Conservation (phyloP, 2,888 invertebrate species). For the Pteria penguin region DNA sequence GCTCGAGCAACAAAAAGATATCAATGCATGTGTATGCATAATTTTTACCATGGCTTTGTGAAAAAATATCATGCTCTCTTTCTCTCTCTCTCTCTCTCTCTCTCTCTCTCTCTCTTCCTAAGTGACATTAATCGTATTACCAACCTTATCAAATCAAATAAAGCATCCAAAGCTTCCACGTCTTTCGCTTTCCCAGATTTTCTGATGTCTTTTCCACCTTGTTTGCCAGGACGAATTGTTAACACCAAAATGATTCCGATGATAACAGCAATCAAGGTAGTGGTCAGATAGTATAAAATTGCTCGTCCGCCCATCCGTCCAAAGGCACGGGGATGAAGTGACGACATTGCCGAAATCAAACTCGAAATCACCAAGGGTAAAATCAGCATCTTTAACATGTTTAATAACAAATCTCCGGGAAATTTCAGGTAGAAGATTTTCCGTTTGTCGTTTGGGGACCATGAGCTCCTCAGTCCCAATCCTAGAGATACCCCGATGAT, state of each 20-base stretch:
- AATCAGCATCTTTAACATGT: constrained; percentile 86
- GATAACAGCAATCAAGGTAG: constrained; percentile 94
- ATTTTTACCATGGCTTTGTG: too few species aligned
- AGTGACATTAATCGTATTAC: too few species aligned
- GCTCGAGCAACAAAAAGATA: too few species aligned
- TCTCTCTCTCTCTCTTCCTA: too few species aligned
- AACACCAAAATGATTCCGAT: constrained; percentile 93
- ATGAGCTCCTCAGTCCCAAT: constrained; percentile 81
- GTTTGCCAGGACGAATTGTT: constrained; percentile 88
- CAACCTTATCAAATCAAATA: constrained; percentile 72
- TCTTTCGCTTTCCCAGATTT: constrained; percentile 51
- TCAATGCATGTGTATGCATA: too few species aligned
- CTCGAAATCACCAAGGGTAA: constrained; percentile 85
- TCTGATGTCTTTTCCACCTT: constrained; percentile 44
- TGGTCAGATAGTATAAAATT: constrained; percentile 94
- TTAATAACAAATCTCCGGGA: constrained; percentile 86
- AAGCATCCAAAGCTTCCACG: constrained; percentile 59
- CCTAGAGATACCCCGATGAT: constrained; percentile 82
- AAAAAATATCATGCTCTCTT: too few species aligned
- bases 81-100: too few species aligned
- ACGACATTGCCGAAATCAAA: constrained; percentile 87
- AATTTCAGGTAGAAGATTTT: constrained; percentile 84
- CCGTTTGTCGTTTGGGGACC: constrained; percentile 84
- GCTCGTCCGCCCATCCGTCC: constrained; percentile 89
- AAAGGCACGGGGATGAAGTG: constrained; percentile 92